A percentile compares a stretch with the other conserved stretches of the same genome.
These are phyloP conservation scores for Trichopria drosophilae DNA, from an alignment of 2,888 invertebrate genomes.

Conservation along the genomic window DNA sequence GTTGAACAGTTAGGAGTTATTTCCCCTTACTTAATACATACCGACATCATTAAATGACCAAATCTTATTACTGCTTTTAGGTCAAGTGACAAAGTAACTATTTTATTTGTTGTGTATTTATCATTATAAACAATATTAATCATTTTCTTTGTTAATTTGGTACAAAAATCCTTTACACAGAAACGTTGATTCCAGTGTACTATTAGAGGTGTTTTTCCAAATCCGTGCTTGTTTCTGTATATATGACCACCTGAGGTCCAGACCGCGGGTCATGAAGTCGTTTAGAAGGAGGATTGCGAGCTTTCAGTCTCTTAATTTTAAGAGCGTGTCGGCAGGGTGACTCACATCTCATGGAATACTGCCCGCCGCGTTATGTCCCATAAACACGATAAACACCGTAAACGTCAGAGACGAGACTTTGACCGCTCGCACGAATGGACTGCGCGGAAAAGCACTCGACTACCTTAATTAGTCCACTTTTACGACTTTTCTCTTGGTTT, in stretches of 20 bases:
- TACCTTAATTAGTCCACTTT: slow-evolving; percentile 40
- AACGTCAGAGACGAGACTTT: slow-evolving; percentile 38
- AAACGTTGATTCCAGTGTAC: too few species aligned
- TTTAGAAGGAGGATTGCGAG: slow-evolving; percentile 36
- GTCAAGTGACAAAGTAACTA: too few species aligned
- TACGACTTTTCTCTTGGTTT: slow-evolving; percentile 35
- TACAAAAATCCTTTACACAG: too few species aligned
- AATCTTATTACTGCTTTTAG: too few species aligned
- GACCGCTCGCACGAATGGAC: slow-evolving; percentile 34
- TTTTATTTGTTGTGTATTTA: too few species aligned
- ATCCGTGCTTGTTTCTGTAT: neutral
- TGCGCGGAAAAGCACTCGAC: slow-evolving; percentile 38
- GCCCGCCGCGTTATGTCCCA: slow-evolving; percentile 46
- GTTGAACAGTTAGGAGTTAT: too few species aligned
- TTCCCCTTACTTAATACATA: too few species aligned
- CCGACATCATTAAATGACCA: too few species aligned
- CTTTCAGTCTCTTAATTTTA: slow-evolving; percentile 47
- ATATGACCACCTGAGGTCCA: neutral
- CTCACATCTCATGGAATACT: slow-evolving; percentile 40
- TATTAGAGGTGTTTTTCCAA: neutral
- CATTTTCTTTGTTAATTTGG: too few species aligned
- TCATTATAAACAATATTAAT: too few species aligned
- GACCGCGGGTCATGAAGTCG: slow-evolving; percentile 35
- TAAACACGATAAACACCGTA: slow-evolving; percentile 50
- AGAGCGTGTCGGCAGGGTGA: slow-evolving; percentile 38